A percentile compares a stretch with the other conserved stretches of the same genome.
These are phyloP conservation scores for Anisognathus igniventris DNA, from an alignment of 2,797 vertebrate species.

Conservation along the genomic window DNA sequence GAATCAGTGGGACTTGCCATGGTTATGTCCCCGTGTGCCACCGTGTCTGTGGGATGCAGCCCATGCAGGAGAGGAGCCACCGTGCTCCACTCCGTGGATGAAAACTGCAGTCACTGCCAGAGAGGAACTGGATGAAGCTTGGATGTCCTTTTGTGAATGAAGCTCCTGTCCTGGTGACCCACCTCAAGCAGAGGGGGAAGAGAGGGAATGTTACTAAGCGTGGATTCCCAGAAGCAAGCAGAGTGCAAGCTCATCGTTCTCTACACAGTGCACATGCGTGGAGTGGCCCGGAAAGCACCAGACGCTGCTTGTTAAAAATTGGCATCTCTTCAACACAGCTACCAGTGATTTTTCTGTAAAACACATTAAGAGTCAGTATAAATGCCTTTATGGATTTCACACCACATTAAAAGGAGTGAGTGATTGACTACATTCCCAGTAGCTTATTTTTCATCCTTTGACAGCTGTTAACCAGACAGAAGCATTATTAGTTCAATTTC, in stretches of 20 bases:
- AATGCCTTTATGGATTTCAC: constrained; percentile 64
- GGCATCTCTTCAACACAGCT: constrained; percentile 52
- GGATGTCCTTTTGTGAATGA: neutral
- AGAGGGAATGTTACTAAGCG: neutral
- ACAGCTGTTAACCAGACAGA: constrained; percentile 65
- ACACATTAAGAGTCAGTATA: constrained; percentile 55
- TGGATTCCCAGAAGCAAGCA: neutral
- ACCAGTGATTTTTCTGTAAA: constrained; percentile 62
- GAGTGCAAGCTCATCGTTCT: constrained; percentile 3
- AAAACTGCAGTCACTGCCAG: rapidly evolving
- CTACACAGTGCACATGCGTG: neutral
- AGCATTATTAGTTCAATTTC: constrained; percentile 56
- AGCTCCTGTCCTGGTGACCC: neutral
- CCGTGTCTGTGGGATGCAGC: rapidly evolving
- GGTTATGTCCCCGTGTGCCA: rapidly evolving
- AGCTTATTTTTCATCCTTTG: constrained; percentile 65
- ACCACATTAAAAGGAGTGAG: constrained; percentile 59
- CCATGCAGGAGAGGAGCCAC: neutral
- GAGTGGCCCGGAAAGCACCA: constrained; percentile 9
- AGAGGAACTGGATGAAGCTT: neutral
- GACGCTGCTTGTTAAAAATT: constrained; percentile 45
- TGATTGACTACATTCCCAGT: constrained; percentile 59
- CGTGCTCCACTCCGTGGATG: rapidly evolving
- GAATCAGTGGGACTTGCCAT: neutral
- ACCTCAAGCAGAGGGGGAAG: neutral